phyloP scores from a whole-genome alignment of 2,888 invertebrate species.

The Drosophila ochracea region DNA sequence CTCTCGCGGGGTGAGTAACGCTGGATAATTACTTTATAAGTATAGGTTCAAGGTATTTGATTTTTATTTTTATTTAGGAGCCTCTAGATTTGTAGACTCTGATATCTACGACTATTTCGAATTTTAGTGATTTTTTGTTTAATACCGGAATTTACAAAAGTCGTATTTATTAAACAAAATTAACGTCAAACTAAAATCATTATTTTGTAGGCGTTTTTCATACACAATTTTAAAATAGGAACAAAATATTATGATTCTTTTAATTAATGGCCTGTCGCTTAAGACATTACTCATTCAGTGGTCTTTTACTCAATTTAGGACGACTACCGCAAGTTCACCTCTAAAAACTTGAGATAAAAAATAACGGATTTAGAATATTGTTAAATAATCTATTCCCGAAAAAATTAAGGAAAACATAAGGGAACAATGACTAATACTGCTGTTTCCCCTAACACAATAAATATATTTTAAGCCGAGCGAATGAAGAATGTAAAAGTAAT shows the following conservation, averaged over 20 bases:
- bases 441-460: background rate
- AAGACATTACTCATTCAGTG: background rate
- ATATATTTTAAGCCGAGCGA: background rate
- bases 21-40: background rate
- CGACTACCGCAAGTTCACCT: background rate
- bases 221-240: background rate
- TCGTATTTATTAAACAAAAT: no score
- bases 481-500: background rate
- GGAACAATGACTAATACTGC: background rate
- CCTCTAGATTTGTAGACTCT: background rate
- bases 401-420: background rate
- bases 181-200: background rate
- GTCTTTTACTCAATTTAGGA: no score
- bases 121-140: background rate
- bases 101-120: background rate
- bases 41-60: background rate
- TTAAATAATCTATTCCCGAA: background rate
- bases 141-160: no score
- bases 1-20: constrained; percentile 90
- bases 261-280: background rate
- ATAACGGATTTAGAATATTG: background rate
- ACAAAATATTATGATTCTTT: background rate
- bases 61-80: background rate
- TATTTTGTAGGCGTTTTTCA: background rate
- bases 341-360: background rate